Base-by-base conservation (phyloP, 2,113 vertebrate species). In the Danionella cerebrum region DNA sequence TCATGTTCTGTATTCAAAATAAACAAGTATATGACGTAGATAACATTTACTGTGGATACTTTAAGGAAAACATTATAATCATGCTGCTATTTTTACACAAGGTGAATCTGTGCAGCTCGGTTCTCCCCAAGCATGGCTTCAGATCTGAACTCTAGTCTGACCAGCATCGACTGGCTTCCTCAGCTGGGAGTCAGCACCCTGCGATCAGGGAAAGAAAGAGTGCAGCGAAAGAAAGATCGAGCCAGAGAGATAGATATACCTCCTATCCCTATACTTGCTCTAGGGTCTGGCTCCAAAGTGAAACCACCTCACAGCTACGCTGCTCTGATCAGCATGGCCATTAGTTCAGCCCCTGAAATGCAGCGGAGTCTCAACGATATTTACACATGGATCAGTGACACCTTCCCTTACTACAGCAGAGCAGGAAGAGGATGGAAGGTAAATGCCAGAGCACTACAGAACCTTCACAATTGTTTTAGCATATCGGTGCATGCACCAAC, bases 151-250 rank as follows among this genome's bases (percentile, higher is more conserved):
- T 98, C 95, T 70, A 98, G 96, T 80, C 88, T 98, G 66, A 98
- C 96, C 55, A 97, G 94, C 73, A 98, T 98, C 77, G 96, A 98
- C 89, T 98, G 96, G 95, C 90, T 98, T 48, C 94, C 96, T 27
- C 91, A 93, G 78, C 90, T 98, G 78, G 89, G 89, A 73, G 42
- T 87, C 72, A 88, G 82, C 73, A 91, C 91, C 69, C 88, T 96
- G 71, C 91, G 93, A 25, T 94, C 95, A 0, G 93, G 94, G 52
- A 93, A 88, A 64, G 93, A 97, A 77, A 90, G 93, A 79, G 82
- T 90, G 21, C 91, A 91, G 73, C 83, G 84, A 36, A 93, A 89
- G 68, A 87, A 84, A 73, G 91, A 93, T 1, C 79, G 83, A 27
- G 83, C 85, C 60, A 86, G 77, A 38, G 88, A 86, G 51, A 88